These are phyloP conservation scores for Eretmocerus hayati DNA, from an alignment of 2,888 invertebrate species.

Conservation along the genomic window DNA sequence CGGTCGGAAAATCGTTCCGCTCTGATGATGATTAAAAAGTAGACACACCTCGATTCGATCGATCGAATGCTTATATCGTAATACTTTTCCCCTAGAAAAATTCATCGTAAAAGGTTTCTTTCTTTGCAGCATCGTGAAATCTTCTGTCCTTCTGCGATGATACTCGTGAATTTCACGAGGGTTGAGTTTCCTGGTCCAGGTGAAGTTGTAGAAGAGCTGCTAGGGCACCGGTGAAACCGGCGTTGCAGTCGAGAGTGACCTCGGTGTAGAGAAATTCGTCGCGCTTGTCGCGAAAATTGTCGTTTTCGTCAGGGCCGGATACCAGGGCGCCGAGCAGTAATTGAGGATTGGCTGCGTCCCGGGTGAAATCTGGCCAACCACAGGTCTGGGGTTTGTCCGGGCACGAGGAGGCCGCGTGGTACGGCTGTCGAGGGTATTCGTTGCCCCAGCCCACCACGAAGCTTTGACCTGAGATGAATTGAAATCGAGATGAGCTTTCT, in stretches of 20 bases:
- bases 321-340: constrained; percentile 53
- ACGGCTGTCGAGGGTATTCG: constrained; percentile 50
- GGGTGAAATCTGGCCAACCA: constrained; percentile 47
- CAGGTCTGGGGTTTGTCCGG: constrained; percentile 49
- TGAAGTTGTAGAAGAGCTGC: constrained; percentile 48
- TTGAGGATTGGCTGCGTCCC: constrained; percentile 49
- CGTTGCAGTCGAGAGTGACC: constrained; percentile 54
- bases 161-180: too few species aligned
- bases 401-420: constrained; percentile 54
- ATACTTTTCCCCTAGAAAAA: too few species aligned
- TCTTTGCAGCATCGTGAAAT: too few species aligned
- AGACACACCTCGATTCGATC: too few species aligned
- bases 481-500: too few species aligned
- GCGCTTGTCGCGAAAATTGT: constrained; percentile 50
- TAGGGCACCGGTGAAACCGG: constrained; percentile 51
- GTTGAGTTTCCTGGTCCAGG: constrained; percentile 7
- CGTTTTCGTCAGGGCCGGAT: constrained; percentile 53
- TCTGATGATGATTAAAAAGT: too few species aligned
- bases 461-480: constrained; percentile 48
- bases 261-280: constrained; percentile 53
- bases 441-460: constrained; percentile 52
- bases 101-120: too few species aligned
- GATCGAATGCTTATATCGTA: too few species aligned
- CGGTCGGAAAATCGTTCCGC: too few species aligned
- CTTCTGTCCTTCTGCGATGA: too few species aligned